These are phyloP conservation scores for Branchellion lobata DNA, from an alignment of 2,888 invertebrate genomes.

Conservation along the genomic window DNA sequence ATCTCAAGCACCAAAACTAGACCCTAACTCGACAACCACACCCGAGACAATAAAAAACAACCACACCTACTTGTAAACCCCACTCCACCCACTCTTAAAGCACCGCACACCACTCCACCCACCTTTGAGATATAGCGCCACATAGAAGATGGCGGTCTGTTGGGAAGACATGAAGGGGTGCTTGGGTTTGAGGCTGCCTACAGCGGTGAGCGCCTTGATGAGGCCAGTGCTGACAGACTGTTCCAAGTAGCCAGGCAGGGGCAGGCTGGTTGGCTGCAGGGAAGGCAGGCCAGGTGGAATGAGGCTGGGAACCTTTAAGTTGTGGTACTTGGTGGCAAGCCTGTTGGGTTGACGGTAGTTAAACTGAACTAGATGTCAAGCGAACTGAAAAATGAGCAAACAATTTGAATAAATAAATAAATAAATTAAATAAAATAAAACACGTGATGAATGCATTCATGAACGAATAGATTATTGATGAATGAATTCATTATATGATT, in stretches of 20 bases:
- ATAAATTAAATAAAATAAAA: not conserved
- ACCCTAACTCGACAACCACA: not conserved
- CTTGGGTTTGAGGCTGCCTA: constrained; percentile 62
- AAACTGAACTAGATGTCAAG: not conserved
- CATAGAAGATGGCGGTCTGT: constrained; percentile 60
- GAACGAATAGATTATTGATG: not conserved
- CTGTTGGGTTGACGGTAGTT: constrained; percentile 50
- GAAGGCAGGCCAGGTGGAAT: constrained; percentile 60
- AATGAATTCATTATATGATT: no score
- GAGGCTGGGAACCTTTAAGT: constrained; percentile 61
- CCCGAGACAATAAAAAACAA: not conserved
- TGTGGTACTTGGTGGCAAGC: constrained; percentile 60
- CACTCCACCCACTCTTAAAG: no score
- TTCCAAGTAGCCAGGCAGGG: constrained; percentile 63
- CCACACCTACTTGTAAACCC: no score
- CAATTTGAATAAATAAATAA: no score
- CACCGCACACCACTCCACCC: constrained; percentile 8
- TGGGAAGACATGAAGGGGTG: constrained; percentile 61
- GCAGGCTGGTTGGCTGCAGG: constrained; percentile 57
- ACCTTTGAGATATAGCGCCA: constrained; percentile 63
- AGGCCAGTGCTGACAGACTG: constrained; percentile 60
- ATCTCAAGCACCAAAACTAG: not conserved
- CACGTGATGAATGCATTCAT: not conserved
- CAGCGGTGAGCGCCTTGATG: constrained; percentile 60
- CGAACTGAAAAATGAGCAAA: no score